Evolutionary conservation across 2,797 vertebrate genomes (phyloP), one percentile per base, ranked within the genome.

Genomic region (Poeciliopsis turneri): DNA sequence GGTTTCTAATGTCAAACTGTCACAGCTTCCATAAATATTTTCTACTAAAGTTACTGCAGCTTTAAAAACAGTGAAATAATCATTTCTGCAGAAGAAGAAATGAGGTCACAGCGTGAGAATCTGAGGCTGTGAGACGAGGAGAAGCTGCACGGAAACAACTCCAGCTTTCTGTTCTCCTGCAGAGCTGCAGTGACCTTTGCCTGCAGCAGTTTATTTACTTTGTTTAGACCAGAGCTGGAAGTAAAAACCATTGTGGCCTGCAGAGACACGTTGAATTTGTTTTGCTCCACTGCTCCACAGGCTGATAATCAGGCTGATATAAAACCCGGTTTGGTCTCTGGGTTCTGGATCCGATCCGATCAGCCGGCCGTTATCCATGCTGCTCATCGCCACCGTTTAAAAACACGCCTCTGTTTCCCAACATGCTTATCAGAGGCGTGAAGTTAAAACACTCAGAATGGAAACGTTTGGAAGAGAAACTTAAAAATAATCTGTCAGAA

Each of bases 61-160:
- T 49, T 49, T 49, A 49, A 49, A 64, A 20, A 64, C 15, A 10
- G 7, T 39, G 39, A 23, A 66, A 39, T 66, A 23, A 72, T 16
- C n/a, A 5, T 64, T 78, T 47, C 55, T 28, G 23, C 72, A 15
- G 5, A 47, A 5, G 41, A 33, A 64, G 77, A 81, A 92, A 91
- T 90, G 77, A 86, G 82, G 83, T 84, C 88, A 79, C 75, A 76
- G 69, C 45, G 81, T 85, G 85, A 77, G 88, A 84, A 91, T 90
- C 86, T 77, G 72, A 0, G 83, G 84, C 84, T 88, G 79, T 72
- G 46, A 76, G 83, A 82, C 82, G 83, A 86, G 55, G 82, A 79
- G 80, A 87, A 86, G 83, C 75, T 72, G 51, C 80, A 80, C 81
- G 75, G 49, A 82, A 84, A 79, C 33, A 55, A 78, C 74, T 75